Evolutionary conservation across 2,888 invertebrate genomes (phyloP), one percentile per base, ranked within the genome.

Genomic region (Drosophila testacea): DNA sequence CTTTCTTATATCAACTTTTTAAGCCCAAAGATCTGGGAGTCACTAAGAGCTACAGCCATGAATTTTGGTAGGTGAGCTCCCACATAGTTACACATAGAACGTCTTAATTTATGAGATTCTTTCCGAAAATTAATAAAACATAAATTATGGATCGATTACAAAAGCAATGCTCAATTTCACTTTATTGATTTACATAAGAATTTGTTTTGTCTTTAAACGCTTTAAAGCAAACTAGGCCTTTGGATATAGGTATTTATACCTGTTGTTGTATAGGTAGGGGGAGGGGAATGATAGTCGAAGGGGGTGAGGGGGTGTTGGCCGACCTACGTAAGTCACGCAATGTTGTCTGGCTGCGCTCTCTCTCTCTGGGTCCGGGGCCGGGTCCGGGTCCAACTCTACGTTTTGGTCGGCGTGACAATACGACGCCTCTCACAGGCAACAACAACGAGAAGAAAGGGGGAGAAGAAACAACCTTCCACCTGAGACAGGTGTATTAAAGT

Each of bases 291-390:
- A 22, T 22, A 22, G 22, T 22, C 2, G 50, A 4, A 4, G 27
- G 44, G 9, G 1, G 0, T 1, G 11, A 1, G 42, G 38, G 46
- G 22, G 22, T 22, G 22, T 22, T 55, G 44, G 56, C 65, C 81
- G 83, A 88, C 86, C 88, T 81, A 88, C 78, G 88, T 86, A 86
- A 83, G 88, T 88, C 83, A 83, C 83, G 83, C 83, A 83, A 83
- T 86, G 77, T 76, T 80, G 72, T 76, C 72, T 80, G 65, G 65
- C 46, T 55, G 62, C 22, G 52, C 38, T 39, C 56, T 63, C 62
- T 47, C 47, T 42, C 59, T 22, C 36, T 16, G 36, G 36, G 36
- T 11, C 38, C 16, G 16, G 16, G 16, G 16, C 16, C 38, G 36
- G 36, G 36, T 11, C 38, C 38, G 64, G 52, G 63, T 22, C 55